Evolutionary conservation across 1,140 invertebrate species (phyloP), one percentile per base, ranked within the genome.

Genomic region (Leptinotarsa lineolata): DNA sequence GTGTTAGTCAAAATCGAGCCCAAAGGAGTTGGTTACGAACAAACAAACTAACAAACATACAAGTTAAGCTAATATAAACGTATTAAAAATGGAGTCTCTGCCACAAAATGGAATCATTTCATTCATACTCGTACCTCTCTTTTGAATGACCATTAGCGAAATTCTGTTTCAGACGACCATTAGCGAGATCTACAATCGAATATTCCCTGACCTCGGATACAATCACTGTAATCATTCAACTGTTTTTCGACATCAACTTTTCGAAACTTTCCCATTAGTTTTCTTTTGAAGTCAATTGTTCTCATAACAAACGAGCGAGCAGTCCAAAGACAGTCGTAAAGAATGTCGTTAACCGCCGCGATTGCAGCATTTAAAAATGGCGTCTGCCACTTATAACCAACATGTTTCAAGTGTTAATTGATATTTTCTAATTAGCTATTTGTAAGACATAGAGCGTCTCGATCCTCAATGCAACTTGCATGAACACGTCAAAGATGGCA

Each of bases 351-450:
- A 71, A 71, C 58, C 59, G 69, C 39, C 69, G 44, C 69, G 69
- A 71, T 71, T 63, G 69, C 69, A 61, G 60, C 59, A 45, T 71
- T 71, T 46, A 45, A 71, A 71, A 71, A 71, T 71, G 69, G 69
- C 69, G 69, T 71, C 69, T 30, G 58, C 69, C 69, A 71, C 69
- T 64, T 63, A 61, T 44, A 61, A 63, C 30, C 69, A 30, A 71
- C 69, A 71, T 71, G 69, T 71, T 71, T 61, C 30, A 71, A 71
- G 69, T 71, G 69, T 71, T 71, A 71, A 71, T 71, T 71, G 69
- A 71, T 71, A 71, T 71, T 68, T 71, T 46, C 21, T 71, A 71
- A 71, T 71, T 61, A 63, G 59, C 59, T 39, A 64, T 71, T 71
- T 63, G 69, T 71, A 71, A 71, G 60, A 18, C 58, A 63, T 39